Percentiles rank a stretch among this genome's conserved stretches.
Conservation (phyloP, 2,888 invertebrate species). For the Polietes domitor region DNA sequence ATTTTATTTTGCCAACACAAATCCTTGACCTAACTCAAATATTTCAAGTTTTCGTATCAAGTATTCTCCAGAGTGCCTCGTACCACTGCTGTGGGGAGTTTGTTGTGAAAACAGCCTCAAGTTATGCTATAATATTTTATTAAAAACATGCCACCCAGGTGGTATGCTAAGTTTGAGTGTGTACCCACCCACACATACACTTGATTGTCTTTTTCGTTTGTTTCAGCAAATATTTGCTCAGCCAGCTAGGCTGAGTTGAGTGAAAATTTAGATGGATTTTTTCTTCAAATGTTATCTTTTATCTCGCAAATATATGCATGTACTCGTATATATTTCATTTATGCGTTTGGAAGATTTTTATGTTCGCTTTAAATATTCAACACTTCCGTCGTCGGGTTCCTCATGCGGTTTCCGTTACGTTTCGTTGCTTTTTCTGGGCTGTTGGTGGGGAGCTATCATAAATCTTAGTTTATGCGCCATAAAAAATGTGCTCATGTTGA, state of each 20-base stretch:
- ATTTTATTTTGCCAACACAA: not conserved
- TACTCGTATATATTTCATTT: not conserved
- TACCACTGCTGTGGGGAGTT: no score
- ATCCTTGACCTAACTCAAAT: slow-evolving; percentile 1
- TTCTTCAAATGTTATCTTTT: not conserved
- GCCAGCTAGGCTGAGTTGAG: not conserved
- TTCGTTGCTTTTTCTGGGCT: not conserved
- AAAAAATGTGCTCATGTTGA: slow-evolving; percentile 41
- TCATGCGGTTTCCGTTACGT: not conserved
- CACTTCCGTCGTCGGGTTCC: slow-evolving; percentile 6
- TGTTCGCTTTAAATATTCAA: not conserved
- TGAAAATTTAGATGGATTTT: not conserved
- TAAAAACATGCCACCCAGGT: slow-evolving; percentile 13
- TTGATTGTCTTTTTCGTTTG: not conserved
- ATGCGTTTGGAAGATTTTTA: not conserved
- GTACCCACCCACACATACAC: not conserved
- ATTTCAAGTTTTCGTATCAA: no score
- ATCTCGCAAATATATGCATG: not conserved
- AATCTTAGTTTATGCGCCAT: slow-evolving; percentile 42
- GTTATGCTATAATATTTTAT: slow-evolving; percentile 21
- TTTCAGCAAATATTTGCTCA: not conserved
- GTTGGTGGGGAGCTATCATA: slow-evolving; percentile 13
- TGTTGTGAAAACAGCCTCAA: not conserved
- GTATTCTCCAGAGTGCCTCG: no score
- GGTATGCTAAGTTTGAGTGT: not conserved